Evolutionary conservation across 2,113 vertebrate genomes (phyloP).

Genomic region (Protobothrops flavoviridis): DNA sequence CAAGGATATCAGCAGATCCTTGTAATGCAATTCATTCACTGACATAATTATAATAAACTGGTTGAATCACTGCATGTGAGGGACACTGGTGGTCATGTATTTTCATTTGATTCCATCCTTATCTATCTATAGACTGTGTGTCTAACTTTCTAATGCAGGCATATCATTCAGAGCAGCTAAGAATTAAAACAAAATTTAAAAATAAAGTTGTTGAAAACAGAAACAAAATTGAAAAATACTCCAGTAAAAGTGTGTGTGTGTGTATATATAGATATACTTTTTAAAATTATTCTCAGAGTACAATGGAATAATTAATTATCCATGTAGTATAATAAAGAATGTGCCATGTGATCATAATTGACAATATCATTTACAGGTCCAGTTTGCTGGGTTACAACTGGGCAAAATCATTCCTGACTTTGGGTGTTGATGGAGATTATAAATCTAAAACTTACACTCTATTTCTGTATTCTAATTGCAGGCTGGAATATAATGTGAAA

Average conservation of each 20-base stretch:
- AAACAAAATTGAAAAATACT: neutral
- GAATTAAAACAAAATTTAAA: neutral
- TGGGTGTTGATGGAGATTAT: neutral
- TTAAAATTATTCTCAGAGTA: neutral
- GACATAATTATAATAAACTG: neutral
- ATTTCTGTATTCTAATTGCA: neutral
- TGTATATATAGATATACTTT: too few species aligned
- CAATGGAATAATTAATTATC: neutral
- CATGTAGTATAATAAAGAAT: neutral
- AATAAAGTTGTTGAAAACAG: neutral
- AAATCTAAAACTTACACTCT: neutral
- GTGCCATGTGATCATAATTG: neutral
- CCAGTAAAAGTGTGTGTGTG: neutral
- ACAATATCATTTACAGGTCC: neutral
- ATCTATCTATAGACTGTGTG: neutral
- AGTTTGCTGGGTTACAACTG: neutral
- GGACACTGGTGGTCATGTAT: neutral
- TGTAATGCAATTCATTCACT: neutral
- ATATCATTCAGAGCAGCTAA: neutral
- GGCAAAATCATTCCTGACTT: neutral
- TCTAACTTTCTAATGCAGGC: neutral
- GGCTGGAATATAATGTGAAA: neutral
- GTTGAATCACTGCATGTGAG: neutral
- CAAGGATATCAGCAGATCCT: neutral
- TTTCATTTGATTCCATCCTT: neutral